Conservation (phyloP, 2,797 vertebrate species). For the Melanogrammus aeglefinus region DNA sequence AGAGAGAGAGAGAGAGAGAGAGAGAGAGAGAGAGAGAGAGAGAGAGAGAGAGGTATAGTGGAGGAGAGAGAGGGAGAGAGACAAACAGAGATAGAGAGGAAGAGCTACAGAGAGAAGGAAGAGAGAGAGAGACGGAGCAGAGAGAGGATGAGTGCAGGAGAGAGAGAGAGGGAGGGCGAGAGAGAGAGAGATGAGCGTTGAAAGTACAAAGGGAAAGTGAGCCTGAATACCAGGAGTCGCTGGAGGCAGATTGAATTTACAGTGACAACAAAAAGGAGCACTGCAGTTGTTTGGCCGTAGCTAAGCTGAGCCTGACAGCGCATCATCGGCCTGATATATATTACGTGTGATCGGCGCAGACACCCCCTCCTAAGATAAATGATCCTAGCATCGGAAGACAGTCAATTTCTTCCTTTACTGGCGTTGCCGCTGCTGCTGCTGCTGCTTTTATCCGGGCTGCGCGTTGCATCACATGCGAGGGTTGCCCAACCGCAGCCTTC, state of each 20-base stretch:
- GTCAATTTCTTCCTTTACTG: slow-evolving; percentile 9
- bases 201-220: slow-evolving; percentile 23
- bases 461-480: slow-evolving; percentile 51
- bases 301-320: slow-evolving; percentile 51
- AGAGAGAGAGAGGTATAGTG: neutral
- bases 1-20: slow-evolving; percentile 18
- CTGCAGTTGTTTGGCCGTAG: slow-evolving; percentile 35
- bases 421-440: slow-evolving; percentile 25
- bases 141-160: slow-evolving; percentile 8
- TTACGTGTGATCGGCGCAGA: slow-evolving; percentile 42
- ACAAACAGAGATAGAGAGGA: neutral
- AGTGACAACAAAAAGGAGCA: slow-evolving; percentile 57
- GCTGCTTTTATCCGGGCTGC: slow-evolving; percentile 48
- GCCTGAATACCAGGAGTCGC: slow-evolving; percentile 39
- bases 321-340: slow-evolving; percentile 56
- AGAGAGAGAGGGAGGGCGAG: slow-evolving; percentile 25
- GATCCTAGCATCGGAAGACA: slow-evolving; percentile 36
- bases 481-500: slow-evolving; percentile 20
- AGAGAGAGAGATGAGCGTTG: slow-evolving; percentile 33
- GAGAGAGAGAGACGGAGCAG: slow-evolving; percentile 28
- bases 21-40: slow-evolving; percentile 29
- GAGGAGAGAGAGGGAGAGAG: slow-evolving; percentile 7
- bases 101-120: neutral
- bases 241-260: slow-evolving; percentile 57
- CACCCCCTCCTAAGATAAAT: slow-evolving; percentile 46